phyloP scores from a whole-genome alignment of 2,888 invertebrate species.

The Tineola bisselliella region DNA sequence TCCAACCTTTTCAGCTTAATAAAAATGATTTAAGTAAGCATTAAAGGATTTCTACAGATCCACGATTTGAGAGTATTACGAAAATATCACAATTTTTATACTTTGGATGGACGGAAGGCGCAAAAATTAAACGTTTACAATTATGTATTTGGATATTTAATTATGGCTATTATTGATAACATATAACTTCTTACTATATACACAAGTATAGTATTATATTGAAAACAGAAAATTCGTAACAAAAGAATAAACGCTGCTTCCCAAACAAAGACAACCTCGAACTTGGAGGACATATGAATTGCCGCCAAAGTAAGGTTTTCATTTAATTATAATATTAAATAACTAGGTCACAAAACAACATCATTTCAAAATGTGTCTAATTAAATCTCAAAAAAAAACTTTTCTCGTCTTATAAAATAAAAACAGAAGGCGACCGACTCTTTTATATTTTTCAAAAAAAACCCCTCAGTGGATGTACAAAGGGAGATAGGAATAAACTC shows the following conservation, averaged over 20 bases:
- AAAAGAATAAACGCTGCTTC: too few relatives aligned
- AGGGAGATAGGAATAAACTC: conserved; percentile 16
- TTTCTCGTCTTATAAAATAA: background rate
- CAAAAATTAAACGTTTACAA: too few relatives aligned
- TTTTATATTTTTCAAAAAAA: background rate
- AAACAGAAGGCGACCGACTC: background rate
- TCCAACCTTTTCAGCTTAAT: conserved; percentile 61
- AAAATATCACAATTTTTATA: background rate
- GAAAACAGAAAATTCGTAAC: too few relatives aligned
- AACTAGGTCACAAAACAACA: too few relatives aligned
- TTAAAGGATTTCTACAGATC: conserved; percentile 42
- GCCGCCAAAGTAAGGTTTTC: too few relatives aligned
- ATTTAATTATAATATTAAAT: too few relatives aligned
- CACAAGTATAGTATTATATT: too few relatives aligned
- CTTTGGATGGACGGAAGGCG: background rate
- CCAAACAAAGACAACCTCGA: too few relatives aligned
- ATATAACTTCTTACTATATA: too few relatives aligned
- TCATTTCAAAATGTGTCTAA: background rate
- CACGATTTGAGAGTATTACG: background rate
- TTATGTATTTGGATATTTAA: too few relatives aligned
- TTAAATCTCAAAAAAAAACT: background rate
- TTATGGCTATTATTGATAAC: too few relatives aligned
- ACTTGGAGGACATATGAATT: too few relatives aligned
- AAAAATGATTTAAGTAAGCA: conserved; percentile 63
- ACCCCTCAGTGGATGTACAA: background rate